phyloP scores from a whole-genome alignment of 1,140 invertebrate genomes.

The Bombus balteatus region DNA sequence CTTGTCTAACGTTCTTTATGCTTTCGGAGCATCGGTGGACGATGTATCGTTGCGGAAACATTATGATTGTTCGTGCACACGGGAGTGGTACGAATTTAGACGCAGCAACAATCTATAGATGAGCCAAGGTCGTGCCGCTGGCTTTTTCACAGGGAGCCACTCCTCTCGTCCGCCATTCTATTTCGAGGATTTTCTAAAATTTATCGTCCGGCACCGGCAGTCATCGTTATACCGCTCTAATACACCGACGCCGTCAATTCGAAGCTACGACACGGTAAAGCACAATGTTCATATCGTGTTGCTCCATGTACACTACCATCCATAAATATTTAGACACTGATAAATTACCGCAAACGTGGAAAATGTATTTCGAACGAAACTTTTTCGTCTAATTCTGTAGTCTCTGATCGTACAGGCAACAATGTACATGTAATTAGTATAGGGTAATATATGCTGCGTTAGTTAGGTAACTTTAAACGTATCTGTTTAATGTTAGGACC shows the following conservation, averaged over 20 bases:
- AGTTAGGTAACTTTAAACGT: too few species aligned
- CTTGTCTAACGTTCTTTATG: neutral
- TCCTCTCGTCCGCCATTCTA: constrained; percentile 43
- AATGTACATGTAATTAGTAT: too few species aligned
- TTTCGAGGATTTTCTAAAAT: constrained; percentile 65
- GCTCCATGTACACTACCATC: neutral
- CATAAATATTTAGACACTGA: neutral
- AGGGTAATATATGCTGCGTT: fast-evolving
- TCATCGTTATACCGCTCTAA: constrained; percentile 27
- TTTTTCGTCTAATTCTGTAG: too few species aligned
- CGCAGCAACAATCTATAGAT: constrained; percentile 49
- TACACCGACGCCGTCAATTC: constrained; percentile 37
- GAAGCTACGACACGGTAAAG: neutral
- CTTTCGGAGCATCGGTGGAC: constrained; percentile 1
- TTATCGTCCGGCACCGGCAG: constrained; percentile 35
- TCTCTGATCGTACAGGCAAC: too few species aligned
- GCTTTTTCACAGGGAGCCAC: constrained; percentile 52
- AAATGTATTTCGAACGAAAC: too few species aligned
- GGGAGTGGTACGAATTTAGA: constrained; percentile 56
- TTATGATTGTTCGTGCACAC: constrained; percentile 53
- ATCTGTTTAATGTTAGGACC: too few species aligned
- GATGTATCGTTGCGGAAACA: constrained; percentile 51
- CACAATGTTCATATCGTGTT: neutral
- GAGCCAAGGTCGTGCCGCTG: constrained; percentile 64
- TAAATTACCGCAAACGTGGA: neutral